phyloP scores from a whole-genome alignment of 2,797 vertebrate species.

The Podarcis lilfordi region DNA sequence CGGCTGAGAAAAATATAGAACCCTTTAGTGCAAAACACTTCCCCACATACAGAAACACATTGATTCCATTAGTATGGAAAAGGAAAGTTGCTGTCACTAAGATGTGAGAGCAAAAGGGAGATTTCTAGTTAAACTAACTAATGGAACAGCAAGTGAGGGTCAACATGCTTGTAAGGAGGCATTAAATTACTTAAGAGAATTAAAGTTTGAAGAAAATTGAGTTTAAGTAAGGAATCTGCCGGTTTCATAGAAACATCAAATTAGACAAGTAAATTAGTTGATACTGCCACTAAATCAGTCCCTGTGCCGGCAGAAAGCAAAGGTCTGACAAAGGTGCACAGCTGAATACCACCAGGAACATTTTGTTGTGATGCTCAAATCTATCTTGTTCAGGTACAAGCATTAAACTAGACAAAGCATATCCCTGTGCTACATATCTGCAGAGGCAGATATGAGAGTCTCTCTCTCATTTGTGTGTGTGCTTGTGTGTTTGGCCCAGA shows the following conservation, averaged over 20 bases:
- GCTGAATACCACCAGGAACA: not conserved
- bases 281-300: not conserved
- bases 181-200: not conserved
- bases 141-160: not conserved
- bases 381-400: not conserved
- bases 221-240: not conserved
- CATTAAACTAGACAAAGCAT: fast-evolving
- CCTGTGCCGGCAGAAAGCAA: too few relatives aligned
- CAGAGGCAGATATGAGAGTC: not conserved
- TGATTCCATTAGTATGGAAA: not conserved
- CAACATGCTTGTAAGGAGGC: not conserved
- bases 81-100: not conserved
- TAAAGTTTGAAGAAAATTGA: conserved; percentile 1
- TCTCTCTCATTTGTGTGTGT: too few relatives aligned
- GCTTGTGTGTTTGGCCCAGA: too few relatives aligned
- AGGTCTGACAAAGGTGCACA: fast-evolving
- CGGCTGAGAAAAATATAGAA: not conserved
- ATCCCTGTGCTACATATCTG: not conserved
- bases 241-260: not conserved
- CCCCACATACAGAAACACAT: not conserved
- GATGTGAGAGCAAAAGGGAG: not conserved
- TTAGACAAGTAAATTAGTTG: not conserved
- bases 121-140: not conserved
- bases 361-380: fast-evolving
- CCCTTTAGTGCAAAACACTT: not conserved